Base-by-base conservation (phyloP, 1,140 invertebrate genomes). In the Drosophila bocqueti region DNA sequence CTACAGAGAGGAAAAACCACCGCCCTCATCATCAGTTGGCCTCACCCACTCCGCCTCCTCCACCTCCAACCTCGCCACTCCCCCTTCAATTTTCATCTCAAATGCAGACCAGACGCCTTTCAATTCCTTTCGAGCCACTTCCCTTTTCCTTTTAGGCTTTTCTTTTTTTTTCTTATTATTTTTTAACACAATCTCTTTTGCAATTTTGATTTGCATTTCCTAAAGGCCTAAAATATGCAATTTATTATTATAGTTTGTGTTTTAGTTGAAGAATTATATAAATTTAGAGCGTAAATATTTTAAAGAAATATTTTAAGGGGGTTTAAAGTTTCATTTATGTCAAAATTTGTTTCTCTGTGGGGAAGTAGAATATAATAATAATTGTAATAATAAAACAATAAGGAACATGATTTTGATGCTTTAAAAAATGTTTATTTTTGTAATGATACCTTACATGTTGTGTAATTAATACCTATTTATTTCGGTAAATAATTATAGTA, bases 81-180 rank as follows among this genome's bases (percentile, higher is more conserved):
- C 16, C n/a, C 1, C 8, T 1, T 16, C 8, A 7, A 49, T 49
- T 49, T 49, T 73, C 64, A 73, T 73, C 69, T 60, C 24, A 73
- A 73, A 73, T 73, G 66, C 45, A 21, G 21, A 46, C 45, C 69
- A 72, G 45, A 73, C 69, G 67, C 71, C 71, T 73, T 73, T 73
- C 68, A 36, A 73, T 73, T 73, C 71, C 52, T 38, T 54, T 24
- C 31, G 11, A 10, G 31, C 4, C 26, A 21, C 67, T 40, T 36
- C 42, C 52, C 29, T 34, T 40, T 36, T 62, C 3, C 11, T 60
- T 49, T 26, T 71, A 26, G 47, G 24, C 8, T 26, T 49, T 49
- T 8, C 47, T n/a, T 50, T 43, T 73, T 2, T 71, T 4, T 36
- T 34, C 11, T 11, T 36, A 36, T 36, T 36, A 29, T 34, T 66